A percentile compares a stretch with the other conserved stretches of the same genome.
These are phyloP conservation scores for Myotis pilosus DNA, from an alignment of 2,797 vertebrate genomes.

Conservation along the genomic window DNA sequence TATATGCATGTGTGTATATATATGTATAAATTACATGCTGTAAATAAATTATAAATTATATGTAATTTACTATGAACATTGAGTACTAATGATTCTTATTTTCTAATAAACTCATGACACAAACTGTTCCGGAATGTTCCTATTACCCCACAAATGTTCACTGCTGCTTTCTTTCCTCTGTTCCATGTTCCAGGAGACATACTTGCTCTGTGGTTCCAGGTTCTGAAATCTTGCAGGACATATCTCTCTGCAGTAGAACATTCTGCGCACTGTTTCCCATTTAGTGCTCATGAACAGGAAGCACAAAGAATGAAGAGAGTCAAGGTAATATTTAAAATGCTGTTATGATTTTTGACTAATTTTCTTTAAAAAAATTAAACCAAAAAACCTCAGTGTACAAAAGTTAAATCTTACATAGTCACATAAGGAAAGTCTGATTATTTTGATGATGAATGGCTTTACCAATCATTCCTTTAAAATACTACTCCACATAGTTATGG, in stretches of 20 bases:
- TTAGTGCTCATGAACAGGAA: not conserved
- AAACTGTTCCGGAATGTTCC: not conserved
- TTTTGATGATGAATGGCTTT: not conserved
- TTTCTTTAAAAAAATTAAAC: not conserved
- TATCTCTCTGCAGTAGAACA: not conserved
- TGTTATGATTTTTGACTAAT: not conserved
- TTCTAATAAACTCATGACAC: not conserved
- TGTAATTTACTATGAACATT: not conserved
- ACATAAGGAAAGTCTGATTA: slow-evolving; percentile 26
- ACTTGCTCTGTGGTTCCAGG: not conserved
- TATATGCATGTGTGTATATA: not conserved
- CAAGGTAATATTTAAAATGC: not conserved
- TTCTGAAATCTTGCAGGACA: not conserved
- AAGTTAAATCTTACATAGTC: slow-evolving; percentile 6
- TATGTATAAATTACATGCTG: not conserved
- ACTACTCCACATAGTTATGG: not conserved
- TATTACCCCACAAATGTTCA: not conserved
- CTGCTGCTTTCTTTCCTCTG: not conserved
- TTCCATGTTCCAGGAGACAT: not conserved
- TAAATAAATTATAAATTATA: not conserved
- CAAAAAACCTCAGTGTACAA: not conserved
- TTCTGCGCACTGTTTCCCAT: not conserved
- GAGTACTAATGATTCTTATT: not conserved
- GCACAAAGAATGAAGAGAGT: not conserved
- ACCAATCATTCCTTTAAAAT: not conserved